A percentile compares a stretch with the other conserved stretches of the same genome.
phyloP scores from a whole-genome alignment of 2,113 vertebrate genomes.

The Poeciliopsis retropinna region DNA sequence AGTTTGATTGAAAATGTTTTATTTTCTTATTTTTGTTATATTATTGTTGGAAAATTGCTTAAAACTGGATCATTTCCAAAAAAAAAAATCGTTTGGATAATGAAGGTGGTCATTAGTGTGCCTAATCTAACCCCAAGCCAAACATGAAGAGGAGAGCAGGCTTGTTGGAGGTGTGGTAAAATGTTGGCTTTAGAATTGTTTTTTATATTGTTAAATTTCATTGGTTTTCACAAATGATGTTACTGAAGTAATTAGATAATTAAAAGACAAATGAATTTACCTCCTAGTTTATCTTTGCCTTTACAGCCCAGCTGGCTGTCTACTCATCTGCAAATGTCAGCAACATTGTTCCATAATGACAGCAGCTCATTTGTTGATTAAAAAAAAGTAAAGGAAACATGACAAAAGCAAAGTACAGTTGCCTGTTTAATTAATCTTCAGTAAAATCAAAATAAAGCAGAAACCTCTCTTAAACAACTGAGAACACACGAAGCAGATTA shows the following conservation, averaged over 20 bases:
- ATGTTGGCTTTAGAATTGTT: background rate
- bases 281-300: background rate
- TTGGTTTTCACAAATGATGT: background rate
- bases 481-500: constrained; percentile 42
- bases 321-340: background rate
- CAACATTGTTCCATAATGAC: constrained; percentile 4
- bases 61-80: background rate
- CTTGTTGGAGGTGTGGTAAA: background rate
- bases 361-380: background rate
- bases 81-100: background rate
- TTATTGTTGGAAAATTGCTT: background rate
- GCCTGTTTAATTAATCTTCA: constrained; percentile 1
- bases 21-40: constrained; percentile 3
- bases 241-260: background rate
- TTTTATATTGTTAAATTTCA: background rate
- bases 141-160: background rate
- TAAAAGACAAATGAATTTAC: background rate
- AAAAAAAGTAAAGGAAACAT: background rate
- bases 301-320: background rate
- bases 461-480: background rate
- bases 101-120: background rate
- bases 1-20: constrained; percentile 3
- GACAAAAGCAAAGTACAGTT: background rate
- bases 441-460: constrained; percentile 13
- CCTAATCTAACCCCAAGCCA: background rate